These are phyloP conservation scores for Clarias pachynema DNA, from an alignment of 2,797 vertebrate species.

Conservation along the genomic window DNA sequence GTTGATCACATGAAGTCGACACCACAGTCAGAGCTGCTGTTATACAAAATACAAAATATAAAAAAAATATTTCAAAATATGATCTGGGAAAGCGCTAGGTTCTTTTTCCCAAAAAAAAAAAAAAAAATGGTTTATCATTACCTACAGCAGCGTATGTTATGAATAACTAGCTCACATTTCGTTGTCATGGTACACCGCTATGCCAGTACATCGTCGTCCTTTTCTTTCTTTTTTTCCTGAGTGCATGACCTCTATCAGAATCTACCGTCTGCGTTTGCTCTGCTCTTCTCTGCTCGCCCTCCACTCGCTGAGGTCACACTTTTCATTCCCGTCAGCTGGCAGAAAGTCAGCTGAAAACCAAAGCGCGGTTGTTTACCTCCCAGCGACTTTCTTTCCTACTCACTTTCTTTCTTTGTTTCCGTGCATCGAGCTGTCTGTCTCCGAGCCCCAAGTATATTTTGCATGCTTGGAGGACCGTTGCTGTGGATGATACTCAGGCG, in stretches of 20 bases:
- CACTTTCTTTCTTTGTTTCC: slow-evolving; percentile 55
- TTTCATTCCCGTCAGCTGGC: slow-evolving; percentile 38
- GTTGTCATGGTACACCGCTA: neutral
- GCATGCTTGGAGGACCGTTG: slow-evolving; percentile 21
- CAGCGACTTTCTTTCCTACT: slow-evolving; percentile 15
- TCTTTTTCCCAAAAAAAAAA: neutral
- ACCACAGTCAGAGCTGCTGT: neutral
- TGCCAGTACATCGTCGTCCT: neutral
- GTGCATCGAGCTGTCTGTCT: slow-evolving; percentile 53
- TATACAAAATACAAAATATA: neutral
- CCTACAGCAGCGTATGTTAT: neutral
- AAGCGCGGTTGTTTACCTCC: slow-evolving; percentile 25
- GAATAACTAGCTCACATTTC: neutral
- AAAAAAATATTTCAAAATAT: neutral
- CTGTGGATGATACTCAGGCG: neutral
- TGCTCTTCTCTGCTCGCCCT: slow-evolving; percentile 21
- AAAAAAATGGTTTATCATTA: neutral
- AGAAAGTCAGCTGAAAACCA: slow-evolving; percentile 41
- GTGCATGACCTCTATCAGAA: slow-evolving; percentile 55
- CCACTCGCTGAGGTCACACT: slow-evolving; percentile 15
- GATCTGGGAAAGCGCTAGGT: neutral
- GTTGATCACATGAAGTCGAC: neutral
- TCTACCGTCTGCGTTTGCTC: slow-evolving; percentile 44
- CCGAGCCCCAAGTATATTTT: slow-evolving; percentile 26
- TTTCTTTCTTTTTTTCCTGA: neutral